These are phyloP conservation scores for Rotaria magnacalcarata DNA, from an alignment of 2,888 invertebrate species.

Conservation along the genomic window DNA sequence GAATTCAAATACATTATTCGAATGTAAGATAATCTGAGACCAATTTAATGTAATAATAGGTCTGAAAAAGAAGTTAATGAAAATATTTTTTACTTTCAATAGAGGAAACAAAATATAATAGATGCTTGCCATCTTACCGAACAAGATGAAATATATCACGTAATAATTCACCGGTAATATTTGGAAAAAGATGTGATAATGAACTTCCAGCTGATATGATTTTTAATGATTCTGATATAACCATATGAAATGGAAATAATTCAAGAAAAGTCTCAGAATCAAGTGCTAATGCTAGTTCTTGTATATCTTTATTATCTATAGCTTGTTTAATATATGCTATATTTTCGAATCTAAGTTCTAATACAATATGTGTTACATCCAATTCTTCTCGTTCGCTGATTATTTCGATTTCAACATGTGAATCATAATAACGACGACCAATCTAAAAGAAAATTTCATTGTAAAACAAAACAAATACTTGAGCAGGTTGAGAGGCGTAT, in stretches of 20 bases:
- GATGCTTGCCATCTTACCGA: constrained; percentile 65
- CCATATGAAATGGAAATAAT: constrained; percentile 94
- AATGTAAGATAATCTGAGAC: constrained; percentile 78
- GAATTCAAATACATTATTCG: constrained; percentile 87
- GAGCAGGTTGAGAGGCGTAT: no score
- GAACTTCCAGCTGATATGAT: constrained; percentile 57
- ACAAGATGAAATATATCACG: constrained; percentile 85
- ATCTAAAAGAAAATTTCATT: constrained; percentile 63
- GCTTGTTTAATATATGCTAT: constrained; percentile 61
- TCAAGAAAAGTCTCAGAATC: constrained; percentile 72
- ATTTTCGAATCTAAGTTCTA: constrained; percentile 88
- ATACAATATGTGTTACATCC: constrained; percentile 86
- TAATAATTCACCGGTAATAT: constrained; percentile 71
- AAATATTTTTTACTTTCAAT: no score
- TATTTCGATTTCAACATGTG: constrained; percentile 84
- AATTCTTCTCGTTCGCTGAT: constrained; percentile 78
- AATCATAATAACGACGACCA: constrained; percentile 85
- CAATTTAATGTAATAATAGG: constrained; percentile 19
- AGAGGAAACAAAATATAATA: no score
- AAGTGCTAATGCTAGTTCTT: constrained; percentile 47
- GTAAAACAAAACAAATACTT: no score
- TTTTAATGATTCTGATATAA: constrained; percentile 71
- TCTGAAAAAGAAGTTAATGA: neutral
- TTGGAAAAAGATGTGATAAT: constrained; percentile 53
- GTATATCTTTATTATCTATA: neutral